Base-by-base conservation (phyloP, 2,888 invertebrate species). In the Agonum fuliginosum region DNA sequence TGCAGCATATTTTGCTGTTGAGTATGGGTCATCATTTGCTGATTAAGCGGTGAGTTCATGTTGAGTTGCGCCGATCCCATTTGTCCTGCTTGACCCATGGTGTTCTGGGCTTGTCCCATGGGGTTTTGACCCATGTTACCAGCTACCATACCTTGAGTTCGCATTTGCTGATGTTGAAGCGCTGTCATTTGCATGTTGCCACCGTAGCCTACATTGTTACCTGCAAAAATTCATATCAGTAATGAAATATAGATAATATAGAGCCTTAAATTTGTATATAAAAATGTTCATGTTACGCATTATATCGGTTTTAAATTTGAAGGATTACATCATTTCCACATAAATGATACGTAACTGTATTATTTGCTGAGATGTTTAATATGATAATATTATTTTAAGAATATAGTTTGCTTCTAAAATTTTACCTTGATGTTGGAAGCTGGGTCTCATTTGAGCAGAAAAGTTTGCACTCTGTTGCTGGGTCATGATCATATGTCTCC, bases 401-500 rank as follows among this genome's bases (percentile, higher is more conserved):
- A n/a, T n/a, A n/a, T n/a, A n/a, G n/a, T n/a, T n/a, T n/a, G n/a
- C n/a, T n/a, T n/a, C n/a, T n/a, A n/a, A n/a, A n/a, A n/a, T n/a
- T n/a, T 85, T 86, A 84, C 88, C 86, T 83, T 88, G 87, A 79
- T 88, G 89, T 81, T 88, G 88, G 83, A 89, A 89, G 80, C 86
- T 87, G 37, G 89, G 88, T 82, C 90, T 84, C 87, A 89, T 88
- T 81, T 88, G 88, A 14, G 85, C 82, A 75, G 85, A 87, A 81
- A 88, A 88, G 70, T 81, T 83, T n/a, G 82, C 81, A 80, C 86
- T 88, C 80, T 90, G 89, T 80, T 89, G 90, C 80, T 88, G 87
- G 17, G 86, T 84, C 89, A 93, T 92, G 87, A 93, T 85, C 79
- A 93, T 85, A 82, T 93, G 92, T 80, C 92, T 89, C 90, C 90